Conservation (phyloP, 2,113 vertebrate species). For the Pollimyrus isidori region DNA sequence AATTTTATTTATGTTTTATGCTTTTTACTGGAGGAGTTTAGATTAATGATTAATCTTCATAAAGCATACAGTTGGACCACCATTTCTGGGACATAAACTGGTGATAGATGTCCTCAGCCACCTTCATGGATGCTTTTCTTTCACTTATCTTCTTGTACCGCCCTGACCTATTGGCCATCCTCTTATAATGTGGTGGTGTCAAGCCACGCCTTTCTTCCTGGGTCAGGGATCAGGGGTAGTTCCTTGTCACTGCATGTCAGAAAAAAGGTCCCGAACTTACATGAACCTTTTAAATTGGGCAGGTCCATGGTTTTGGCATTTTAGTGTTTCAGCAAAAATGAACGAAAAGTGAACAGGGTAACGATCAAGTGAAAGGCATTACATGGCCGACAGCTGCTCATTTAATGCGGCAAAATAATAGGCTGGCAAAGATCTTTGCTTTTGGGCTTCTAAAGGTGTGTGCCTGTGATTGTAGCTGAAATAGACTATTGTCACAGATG, state of each 20-base stretch:
- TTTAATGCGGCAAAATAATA: slow-evolving; percentile 4
- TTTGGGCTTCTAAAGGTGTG: not conserved
- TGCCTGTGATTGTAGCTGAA: not conserved
- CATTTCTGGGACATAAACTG: not conserved
- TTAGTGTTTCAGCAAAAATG: not conserved
- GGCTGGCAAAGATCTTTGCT: not conserved
- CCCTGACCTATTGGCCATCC: not conserved
- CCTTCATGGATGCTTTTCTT: not conserved
- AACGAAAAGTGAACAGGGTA: not conserved
- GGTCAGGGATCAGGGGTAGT: not conserved
- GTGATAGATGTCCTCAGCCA: not conserved
- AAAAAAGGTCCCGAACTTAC: not conserved
- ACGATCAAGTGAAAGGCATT: not conserved
- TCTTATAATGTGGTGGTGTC: not conserved
- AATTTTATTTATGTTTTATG: not conserved
- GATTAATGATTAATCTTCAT: not conserved
- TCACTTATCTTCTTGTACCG: not conserved
- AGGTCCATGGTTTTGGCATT: not conserved
- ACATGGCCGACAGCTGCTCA: not conserved
- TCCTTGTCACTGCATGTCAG: not conserved
- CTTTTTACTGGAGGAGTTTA: not conserved
- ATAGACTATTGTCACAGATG: slow-evolving; percentile 9
- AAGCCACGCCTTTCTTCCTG: not conserved
- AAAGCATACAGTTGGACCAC: not conserved
- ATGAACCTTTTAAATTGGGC: not conserved